Conservation (phyloP, 2,797 vertebrate genomes). For the Neopelma chrysocephalum region DNA sequence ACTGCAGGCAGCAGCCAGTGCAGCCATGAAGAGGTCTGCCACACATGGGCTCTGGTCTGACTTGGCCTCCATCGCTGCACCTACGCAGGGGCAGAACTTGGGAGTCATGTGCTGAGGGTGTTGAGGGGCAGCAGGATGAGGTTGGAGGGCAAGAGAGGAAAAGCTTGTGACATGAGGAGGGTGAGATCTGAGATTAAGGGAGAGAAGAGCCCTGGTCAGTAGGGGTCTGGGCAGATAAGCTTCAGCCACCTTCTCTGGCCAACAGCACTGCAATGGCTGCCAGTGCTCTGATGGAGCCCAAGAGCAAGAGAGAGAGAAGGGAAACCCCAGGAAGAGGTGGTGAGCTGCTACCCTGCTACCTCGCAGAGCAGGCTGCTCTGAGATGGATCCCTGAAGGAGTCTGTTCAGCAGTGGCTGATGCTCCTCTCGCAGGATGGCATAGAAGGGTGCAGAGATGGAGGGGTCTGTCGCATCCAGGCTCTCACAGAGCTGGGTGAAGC, state of each 20-base stretch:
- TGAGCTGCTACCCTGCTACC: background rate
- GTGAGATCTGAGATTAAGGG: background rate
- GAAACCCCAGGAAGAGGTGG: background rate
- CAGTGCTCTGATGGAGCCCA: background rate
- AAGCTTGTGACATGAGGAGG: background rate
- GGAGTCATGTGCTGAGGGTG: background rate
- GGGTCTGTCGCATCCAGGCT: conserved; percentile 52
- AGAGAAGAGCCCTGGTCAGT: background rate
- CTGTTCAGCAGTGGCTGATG: conserved; percentile 58
- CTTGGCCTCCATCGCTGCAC: conserved; percentile 7
- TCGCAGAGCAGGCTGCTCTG: conserved; percentile 21
- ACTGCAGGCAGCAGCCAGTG: conserved; percentile 70
- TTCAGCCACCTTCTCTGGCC: background rate
- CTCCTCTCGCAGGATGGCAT: conserved; percentile 61
- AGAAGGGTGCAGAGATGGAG: conserved; percentile 66
- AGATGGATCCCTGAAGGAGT: conserved; percentile 64
- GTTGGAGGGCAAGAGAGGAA: background rate
- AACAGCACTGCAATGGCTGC: background rate
- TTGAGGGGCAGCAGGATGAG: background rate
- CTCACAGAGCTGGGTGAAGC: conserved; percentile 74
- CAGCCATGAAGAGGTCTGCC: conserved; percentile 47
- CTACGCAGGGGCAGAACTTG: conserved; percentile 10
- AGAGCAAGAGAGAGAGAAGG: background rate
- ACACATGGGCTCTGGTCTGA: conserved; percentile 32
- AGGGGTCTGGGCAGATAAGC: background rate